These are phyloP conservation scores for Penaeus monodon DNA, from an alignment of 2,888 invertebrate genomes.

Conservation along the genomic window DNA sequence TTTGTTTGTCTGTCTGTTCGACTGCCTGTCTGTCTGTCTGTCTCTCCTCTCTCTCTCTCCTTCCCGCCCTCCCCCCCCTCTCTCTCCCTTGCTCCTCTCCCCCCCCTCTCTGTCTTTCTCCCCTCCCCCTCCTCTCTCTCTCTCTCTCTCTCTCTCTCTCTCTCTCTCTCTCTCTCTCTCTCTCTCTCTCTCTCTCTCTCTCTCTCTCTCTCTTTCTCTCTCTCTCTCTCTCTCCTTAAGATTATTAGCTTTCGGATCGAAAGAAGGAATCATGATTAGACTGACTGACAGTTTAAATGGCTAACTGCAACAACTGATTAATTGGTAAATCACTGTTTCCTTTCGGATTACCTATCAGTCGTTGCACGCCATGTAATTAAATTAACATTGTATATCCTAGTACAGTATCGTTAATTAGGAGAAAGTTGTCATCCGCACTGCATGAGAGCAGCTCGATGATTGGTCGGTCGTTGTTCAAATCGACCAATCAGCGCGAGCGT, in stretches of 20 bases:
- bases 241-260: too few species aligned
- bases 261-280: too few species aligned
- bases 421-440: not conserved
- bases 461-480: conserved; percentile 4
- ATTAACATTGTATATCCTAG: not conserved
- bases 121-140: not conserved
- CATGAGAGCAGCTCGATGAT: not conserved
- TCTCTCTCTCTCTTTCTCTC: not conserved
- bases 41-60: too few species aligned
- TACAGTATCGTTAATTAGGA: not conserved
- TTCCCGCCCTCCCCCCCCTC: not conserved
- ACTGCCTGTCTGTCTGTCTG: too few species aligned
- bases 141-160: not conserved
- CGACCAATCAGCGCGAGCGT: not conserved
- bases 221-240: not conserved
- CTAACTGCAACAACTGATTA: too few species aligned
- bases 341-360: too few species aligned
- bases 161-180: not conserved
- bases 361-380: not conserved
- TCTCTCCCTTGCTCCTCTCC: not conserved
- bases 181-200: not conserved
- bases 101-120: not conserved
- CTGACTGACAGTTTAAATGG: too few species aligned
- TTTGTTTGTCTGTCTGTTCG: too few species aligned
- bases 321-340: too few species aligned